Evolutionary conservation across 2,888 invertebrate species (phyloP).

Genomic region (Drosophila affinis): DNA sequence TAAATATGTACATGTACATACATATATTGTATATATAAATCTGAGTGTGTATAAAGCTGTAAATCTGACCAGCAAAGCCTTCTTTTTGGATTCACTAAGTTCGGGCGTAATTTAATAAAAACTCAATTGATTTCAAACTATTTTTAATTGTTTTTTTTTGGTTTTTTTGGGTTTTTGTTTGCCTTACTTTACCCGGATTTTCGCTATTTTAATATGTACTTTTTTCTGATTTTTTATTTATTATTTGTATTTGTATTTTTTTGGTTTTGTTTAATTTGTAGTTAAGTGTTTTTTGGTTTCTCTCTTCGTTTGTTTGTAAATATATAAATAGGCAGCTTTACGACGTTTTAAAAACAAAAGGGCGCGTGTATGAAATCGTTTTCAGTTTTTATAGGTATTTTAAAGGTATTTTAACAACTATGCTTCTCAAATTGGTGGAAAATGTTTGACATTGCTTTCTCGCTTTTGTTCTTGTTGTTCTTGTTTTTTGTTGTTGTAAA

Average conservation of each 20-base stretch:
- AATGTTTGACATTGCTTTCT: conserved; percentile 54
- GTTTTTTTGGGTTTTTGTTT: conserved; percentile 3
- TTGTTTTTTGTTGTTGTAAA: conserved; percentile 55
- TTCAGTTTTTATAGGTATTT: conserved; percentile 40
- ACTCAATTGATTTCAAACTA: conserved; percentile 44
- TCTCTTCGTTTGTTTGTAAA: conserved; percentile 55
- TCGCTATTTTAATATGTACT: conserved; percentile 36
- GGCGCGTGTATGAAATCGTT: conserved; percentile 56
- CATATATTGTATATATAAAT: conserved; percentile 25
- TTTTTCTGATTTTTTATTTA: conserved; percentile 17
- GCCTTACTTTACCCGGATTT: conserved; percentile 36
- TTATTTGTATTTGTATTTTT: conserved; percentile 14
- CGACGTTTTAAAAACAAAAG: conserved; percentile 50
- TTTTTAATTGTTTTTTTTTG: conserved; percentile 27
- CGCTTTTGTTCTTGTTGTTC: conserved; percentile 39
- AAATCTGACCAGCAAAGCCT: conserved; percentile 30
- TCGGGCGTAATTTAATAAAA: conserved; percentile 15
- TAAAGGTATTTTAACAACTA: conserved; percentile 42
- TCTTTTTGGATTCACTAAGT: conserved; percentile 24
- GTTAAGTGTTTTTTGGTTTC: conserved; percentile 31
- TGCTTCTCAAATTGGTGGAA: conserved; percentile 71
- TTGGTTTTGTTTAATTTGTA: conserved; percentile 21
- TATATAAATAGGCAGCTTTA: conserved; percentile 72
- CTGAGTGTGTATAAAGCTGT: conserved; percentile 9
- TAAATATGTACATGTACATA: conserved; percentile 12